Conservation (phyloP, 2,888 invertebrate genomes). For the Nebria brevicollis region DNA sequence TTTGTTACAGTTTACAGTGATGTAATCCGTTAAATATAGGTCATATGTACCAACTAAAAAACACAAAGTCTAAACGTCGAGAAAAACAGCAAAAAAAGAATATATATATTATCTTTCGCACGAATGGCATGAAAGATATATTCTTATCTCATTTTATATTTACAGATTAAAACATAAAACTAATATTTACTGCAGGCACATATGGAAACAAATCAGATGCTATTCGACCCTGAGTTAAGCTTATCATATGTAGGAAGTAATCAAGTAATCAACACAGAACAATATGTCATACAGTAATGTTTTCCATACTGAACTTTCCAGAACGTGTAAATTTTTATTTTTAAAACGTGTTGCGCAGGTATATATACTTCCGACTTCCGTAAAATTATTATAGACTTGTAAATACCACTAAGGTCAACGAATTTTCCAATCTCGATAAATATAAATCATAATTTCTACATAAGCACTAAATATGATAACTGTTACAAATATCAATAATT, state of each 20-base stretch:
- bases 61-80: background rate
- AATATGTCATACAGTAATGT: background rate
- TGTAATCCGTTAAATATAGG: background rate
- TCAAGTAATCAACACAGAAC: background rate
- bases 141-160: conserved; percentile 1
- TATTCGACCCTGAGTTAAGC: background rate
- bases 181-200: background rate
- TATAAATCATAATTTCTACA: too few relatives aligned
- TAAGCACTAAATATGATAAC: too few relatives aligned
- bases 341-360: background rate
- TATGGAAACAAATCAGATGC: background rate
- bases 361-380: background rate
- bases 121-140: background rate
- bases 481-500: too few relatives aligned
- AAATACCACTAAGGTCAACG: background rate
- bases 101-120: background rate
- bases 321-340: background rate
- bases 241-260: background rate
- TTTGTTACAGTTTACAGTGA: background rate
- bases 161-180: background rate
- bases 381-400: background rate
- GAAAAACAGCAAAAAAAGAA: background rate
- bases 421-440: background rate
- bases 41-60: background rate
- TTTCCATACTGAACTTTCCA: background rate